A percentile compares a stretch with the other conserved stretches of the same genome.
Evolutionary conservation across 2,113 vertebrate species (phyloP).

Genomic region (Ochotona princeps): DNA sequence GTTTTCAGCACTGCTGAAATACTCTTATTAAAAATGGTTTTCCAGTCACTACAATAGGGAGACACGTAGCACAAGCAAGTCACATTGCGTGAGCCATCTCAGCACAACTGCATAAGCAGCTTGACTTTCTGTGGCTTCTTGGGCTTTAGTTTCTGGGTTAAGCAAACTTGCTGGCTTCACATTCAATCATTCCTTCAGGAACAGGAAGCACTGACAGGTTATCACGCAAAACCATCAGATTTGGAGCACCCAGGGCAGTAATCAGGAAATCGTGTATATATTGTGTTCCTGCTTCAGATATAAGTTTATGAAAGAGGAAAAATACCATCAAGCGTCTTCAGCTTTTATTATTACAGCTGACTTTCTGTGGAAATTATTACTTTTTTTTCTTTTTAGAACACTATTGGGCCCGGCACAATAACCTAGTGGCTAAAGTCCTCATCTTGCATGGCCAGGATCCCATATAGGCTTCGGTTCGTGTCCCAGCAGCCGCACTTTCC

Average conservation of each 20-base stretch:
- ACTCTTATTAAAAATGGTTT: background rate
- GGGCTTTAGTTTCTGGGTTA: background rate
- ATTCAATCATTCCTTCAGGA: conserved; percentile 19
- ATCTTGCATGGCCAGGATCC: no score
- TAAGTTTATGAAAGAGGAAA: background rate
- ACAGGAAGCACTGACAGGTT: conserved; percentile 35
- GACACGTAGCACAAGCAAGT: background rate
- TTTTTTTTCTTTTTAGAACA: background rate
- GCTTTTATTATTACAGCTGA: background rate
- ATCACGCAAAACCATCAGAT: background rate
- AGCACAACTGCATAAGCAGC: background rate
- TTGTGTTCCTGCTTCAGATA: conserved; percentile 39
- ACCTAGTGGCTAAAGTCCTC: no score
- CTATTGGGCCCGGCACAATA: no score
- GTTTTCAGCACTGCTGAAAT: background rate
- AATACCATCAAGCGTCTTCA: background rate
- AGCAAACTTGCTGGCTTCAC: background rate
- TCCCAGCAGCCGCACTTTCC: no score
- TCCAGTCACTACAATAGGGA: background rate
- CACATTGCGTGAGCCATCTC: background rate
- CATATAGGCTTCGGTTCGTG: no score
- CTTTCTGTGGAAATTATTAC: background rate
- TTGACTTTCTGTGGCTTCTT: background rate
- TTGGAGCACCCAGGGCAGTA: background rate
- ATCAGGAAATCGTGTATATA: conserved; percentile 18